These are phyloP conservation scores for Tachina lurida DNA, from an alignment of 2,888 invertebrate genomes.

Conservation along the genomic window DNA sequence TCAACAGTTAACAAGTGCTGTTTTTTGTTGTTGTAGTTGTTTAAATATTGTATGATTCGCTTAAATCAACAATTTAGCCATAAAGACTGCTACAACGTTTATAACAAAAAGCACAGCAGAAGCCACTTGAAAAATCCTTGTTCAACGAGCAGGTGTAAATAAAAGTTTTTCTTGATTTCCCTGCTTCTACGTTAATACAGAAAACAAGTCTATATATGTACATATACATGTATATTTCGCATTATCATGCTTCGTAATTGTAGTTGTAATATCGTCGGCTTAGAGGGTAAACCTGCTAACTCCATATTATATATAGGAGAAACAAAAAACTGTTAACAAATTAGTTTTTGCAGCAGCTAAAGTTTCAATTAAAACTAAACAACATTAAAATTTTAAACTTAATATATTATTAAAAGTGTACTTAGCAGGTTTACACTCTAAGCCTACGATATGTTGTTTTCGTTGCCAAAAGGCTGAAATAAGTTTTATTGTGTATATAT, in stretches of 20 bases:
- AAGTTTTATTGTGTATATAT: no score
- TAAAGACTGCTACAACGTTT: constrained; percentile 24
- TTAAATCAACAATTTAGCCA: constrained; percentile 42
- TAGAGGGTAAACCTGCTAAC: background rate
- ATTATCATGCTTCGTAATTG: constrained; percentile 26
- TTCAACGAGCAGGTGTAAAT: constrained; percentile 67
- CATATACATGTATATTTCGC: constrained; percentile 1
- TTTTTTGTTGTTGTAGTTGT: constrained; percentile 16
- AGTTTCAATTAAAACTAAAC: no score
- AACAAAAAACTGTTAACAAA: background rate
- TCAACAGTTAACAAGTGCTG: constrained; percentile 55
- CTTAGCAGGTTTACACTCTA: no score
- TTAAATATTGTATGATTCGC: constrained; percentile 61
- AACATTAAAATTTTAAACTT: no score
- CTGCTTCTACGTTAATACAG: background rate
- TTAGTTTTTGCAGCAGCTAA: no score
- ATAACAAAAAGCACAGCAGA: constrained; percentile 30
- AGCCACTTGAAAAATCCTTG: constrained; percentile 65
- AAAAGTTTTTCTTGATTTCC: constrained; percentile 59
- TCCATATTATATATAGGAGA: background rate
- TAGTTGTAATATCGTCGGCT: background rate
- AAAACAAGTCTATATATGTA: background rate
- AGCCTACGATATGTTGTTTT: no score
- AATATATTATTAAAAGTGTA: no score
- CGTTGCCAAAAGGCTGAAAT: no score